Evolutionary conservation across 2,797 vertebrate species (phyloP).

Genomic region (Falco concolor): DNA sequence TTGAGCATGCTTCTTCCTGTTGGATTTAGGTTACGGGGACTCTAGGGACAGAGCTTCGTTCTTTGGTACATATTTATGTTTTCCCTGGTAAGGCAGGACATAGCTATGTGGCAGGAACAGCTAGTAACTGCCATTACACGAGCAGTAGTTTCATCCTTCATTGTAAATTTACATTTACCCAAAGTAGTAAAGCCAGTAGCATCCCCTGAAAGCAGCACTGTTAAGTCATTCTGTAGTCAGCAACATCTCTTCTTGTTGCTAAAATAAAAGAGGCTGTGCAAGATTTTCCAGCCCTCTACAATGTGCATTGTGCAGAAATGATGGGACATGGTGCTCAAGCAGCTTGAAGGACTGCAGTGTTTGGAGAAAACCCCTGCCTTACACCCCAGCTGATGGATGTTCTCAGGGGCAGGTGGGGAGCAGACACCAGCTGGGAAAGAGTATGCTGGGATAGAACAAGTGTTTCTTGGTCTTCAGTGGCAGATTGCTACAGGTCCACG

Average conservation of each 20-base stretch:
- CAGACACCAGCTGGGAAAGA: rapidly evolving
- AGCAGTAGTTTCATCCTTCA: neutral
- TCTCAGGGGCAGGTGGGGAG: neutral
- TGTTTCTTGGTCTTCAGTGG: neutral
- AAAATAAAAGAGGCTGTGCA: neutral
- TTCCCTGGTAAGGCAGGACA: neutral
- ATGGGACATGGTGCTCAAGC: rapidly evolving
- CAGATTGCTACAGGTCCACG: neutral
- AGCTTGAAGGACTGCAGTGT: neutral
- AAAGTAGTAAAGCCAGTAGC: neutral
- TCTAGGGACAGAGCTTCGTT: neutral
- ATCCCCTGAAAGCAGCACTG: neutral
- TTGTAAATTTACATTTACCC: neutral
- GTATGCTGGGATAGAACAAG: neutral
- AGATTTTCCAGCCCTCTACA: neutral
- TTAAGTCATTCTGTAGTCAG: neutral
- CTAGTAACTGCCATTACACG: neutral
- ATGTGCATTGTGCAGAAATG: rapidly evolving
- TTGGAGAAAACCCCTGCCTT: neutral
- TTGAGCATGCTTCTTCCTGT: neutral
- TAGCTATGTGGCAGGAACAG: neutral
- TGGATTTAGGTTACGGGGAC: neutral
- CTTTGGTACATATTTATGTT: neutral
- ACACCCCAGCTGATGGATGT: neutral
- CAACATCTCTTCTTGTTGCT: neutral